These are phyloP conservation scores for Peromyscus attwateri DNA, from an alignment of 2,797 vertebrate species.

Conservation along the genomic window DNA sequence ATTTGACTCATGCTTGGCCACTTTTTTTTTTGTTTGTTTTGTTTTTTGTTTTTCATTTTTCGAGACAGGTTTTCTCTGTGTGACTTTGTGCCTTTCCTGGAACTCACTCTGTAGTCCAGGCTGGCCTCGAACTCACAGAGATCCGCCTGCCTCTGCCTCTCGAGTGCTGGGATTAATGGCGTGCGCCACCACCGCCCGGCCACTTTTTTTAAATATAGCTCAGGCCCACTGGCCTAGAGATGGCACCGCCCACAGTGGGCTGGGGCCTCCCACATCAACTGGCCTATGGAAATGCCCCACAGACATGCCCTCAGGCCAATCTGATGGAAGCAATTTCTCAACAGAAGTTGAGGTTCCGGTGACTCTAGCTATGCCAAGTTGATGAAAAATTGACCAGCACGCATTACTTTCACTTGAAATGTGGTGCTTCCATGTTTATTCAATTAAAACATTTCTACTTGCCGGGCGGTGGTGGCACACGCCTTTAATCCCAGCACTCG, in stretches of 20 bases:
- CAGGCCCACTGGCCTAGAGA: neutral
- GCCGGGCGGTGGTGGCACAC: too few relatives aligned
- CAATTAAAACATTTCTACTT: neutral
- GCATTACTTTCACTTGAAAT: neutral
- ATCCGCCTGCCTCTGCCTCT: too few relatives aligned
- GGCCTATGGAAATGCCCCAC: neutral
- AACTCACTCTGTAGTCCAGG: too few relatives aligned
- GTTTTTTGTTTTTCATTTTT: too few relatives aligned
- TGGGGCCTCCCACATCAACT: neutral
- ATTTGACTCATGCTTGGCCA: neutral
- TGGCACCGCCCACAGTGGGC: neutral
- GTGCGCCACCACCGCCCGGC: too few relatives aligned
- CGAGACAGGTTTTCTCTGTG: neutral
- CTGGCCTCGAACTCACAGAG: too few relatives aligned
- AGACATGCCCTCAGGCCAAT: neutral
- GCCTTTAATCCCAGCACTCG: too few relatives aligned
- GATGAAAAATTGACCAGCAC: neutral
- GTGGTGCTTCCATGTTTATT: neutral
- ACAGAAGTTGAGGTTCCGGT: neutral
- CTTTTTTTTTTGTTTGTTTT: neutral
- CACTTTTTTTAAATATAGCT: neutral
- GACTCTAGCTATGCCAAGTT: neutral
- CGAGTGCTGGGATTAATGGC: too few relatives aligned
- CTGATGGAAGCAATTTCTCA: neutral
- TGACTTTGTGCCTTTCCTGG: too few relatives aligned